Conservation (phyloP, 2,797 vertebrate genomes). For the Macroramphosus scolopax region DNA sequence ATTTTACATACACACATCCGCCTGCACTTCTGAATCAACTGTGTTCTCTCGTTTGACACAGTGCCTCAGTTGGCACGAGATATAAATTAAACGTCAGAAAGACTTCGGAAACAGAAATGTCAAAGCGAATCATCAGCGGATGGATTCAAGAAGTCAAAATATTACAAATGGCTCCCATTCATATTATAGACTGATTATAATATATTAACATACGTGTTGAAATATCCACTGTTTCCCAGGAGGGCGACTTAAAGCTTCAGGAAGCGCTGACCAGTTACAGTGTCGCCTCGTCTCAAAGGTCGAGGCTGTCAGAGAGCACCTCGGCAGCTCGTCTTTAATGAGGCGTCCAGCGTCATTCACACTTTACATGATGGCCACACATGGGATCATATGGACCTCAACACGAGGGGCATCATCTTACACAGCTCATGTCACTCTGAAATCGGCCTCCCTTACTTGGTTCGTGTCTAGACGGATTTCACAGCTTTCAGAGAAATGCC, state of each 20-base stretch:
- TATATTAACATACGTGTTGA: too few relatives aligned
- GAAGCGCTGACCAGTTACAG: conserved; percentile 33
- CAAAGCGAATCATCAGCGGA: too few relatives aligned
- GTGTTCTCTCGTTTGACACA: too few relatives aligned
- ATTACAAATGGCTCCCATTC: too few relatives aligned
- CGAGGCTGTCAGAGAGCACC: conserved; percentile 39
- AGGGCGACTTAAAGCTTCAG: conserved; percentile 31
- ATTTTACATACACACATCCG: too few relatives aligned
- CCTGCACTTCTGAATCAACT: too few relatives aligned
- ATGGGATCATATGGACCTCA: conserved; percentile 50
- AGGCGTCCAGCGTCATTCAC: conserved; percentile 55
- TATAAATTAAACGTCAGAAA: too few relatives aligned
- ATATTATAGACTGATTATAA: too few relatives aligned
- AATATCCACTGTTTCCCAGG: too few relatives aligned
- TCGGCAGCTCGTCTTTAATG: conserved; percentile 64
- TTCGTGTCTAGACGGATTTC: conserved; percentile 48
- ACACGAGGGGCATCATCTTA: conserved; percentile 46
- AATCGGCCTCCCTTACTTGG: conserved; percentile 32
- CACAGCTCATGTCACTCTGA: conserved; percentile 45
- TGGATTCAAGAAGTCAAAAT: too few relatives aligned
- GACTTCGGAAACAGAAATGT: too few relatives aligned
- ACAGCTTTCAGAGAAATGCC: conserved; percentile 33
- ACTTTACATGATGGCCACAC: conserved; percentile 63
- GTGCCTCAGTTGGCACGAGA: too few relatives aligned
- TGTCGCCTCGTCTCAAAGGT: conserved; percentile 32